phyloP scores from a whole-genome alignment of 53 echinoderm and acorn worm genomes.

The Arbacia lixula region DNA sequence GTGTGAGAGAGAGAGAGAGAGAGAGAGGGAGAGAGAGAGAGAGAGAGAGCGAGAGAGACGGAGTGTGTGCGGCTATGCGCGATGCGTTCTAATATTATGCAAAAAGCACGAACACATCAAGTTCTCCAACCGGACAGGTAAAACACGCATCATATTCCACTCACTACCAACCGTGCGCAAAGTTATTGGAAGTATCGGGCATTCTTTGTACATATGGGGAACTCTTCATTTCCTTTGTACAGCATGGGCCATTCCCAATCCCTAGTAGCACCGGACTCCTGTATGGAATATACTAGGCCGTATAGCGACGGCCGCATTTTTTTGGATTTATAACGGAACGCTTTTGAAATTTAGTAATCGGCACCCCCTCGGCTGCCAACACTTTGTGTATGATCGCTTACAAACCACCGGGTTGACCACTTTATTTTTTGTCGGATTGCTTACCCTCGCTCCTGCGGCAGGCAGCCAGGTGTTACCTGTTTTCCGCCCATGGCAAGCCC shows the following conservation, averaged over 20 bases:
- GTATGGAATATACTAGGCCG: conserved; percentile 29
- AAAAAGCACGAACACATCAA: conserved; percentile 34
- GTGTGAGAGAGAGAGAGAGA: neutral
- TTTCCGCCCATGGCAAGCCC: too few relatives aligned
- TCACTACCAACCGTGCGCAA: neutral
- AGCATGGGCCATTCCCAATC: conserved; percentile 19
- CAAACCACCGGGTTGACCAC: too few relatives aligned
- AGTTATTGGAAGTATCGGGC: conserved; percentile 9
- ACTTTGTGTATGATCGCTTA: too few relatives aligned
- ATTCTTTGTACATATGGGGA: too few relatives aligned
- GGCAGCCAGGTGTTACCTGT: too few relatives aligned
- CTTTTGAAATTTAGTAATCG: neutral
- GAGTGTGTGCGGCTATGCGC: conserved; percentile 1
- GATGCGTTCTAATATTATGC: neutral
- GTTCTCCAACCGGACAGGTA: conserved; percentile 12
- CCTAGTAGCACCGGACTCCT: neutral
- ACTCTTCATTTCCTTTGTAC: too few relatives aligned
- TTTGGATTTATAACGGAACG: conserved; percentile 38
- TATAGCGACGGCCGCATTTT: conserved; percentile 20
- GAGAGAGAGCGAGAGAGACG: neutral
- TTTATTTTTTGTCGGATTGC: too few relatives aligned
- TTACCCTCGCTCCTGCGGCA: too few relatives aligned
- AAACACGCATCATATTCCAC: conserved; percentile 27
- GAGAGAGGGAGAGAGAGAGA: neutral
- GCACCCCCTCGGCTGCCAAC: neutral